A percentile compares a stretch with the other conserved stretches of the same genome.
These are phyloP conservation scores for Orycteropus afer DNA, from an alignment of 2,113 vertebrate species.

Conservation along the genomic window DNA sequence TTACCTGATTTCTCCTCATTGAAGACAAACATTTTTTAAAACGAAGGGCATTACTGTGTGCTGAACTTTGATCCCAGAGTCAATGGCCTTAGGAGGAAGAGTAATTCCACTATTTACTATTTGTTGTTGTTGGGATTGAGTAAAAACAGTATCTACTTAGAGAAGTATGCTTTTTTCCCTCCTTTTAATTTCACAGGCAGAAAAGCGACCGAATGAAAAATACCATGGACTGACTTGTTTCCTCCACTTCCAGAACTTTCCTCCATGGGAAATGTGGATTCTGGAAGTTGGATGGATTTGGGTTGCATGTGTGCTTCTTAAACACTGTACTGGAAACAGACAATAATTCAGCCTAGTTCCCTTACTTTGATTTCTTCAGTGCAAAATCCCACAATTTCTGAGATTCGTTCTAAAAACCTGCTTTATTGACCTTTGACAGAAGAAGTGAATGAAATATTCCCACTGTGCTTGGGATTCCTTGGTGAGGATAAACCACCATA, in stretches of 20 bases:
- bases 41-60: background rate
- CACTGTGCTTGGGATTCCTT: background rate
- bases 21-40: background rate
- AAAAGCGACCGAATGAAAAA: background rate
- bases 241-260: background rate
- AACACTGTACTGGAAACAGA: background rate
- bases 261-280: background rate
- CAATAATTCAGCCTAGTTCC: background rate
- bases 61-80: slow-evolving; percentile 21
- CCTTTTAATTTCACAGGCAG: background rate
- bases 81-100: background rate
- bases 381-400: background rate
- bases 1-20: background rate
- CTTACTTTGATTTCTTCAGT: background rate
- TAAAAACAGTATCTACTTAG: background rate
- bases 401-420: background rate
- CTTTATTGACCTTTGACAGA: background rate
- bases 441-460: background rate
- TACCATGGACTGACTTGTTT: background rate
- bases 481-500: background rate
- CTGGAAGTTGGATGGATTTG: background rate
- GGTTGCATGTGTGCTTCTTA: background rate
- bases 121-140: background rate
- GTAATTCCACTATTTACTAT: background rate
- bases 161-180: slow-evolving; percentile 28